Evolutionary conservation across 1,140 invertebrate species (phyloP).

Genomic region (Drosophila fuyamai): DNA sequence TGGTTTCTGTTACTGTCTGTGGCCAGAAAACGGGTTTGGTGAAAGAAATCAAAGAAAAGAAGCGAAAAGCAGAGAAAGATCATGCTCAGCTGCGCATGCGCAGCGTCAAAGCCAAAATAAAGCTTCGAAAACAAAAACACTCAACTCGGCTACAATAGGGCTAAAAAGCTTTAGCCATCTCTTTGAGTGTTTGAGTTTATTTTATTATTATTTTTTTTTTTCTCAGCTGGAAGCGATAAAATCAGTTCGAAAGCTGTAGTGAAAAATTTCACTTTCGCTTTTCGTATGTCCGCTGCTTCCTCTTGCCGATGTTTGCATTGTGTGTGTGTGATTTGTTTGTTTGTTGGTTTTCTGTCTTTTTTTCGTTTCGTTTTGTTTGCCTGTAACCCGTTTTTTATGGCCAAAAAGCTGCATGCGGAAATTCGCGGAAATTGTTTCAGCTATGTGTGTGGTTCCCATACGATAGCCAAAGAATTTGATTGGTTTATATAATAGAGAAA

Average conservation of each 20-base stretch:
- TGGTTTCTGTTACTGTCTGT: conserved; percentile 58
- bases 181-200: conserved; percentile 48
- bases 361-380: conserved; percentile 23
- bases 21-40: conserved; percentile 63
- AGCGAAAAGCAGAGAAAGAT: conserved; percentile 38
- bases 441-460: conserved; percentile 20
- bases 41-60: conserved; percentile 66
- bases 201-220: conserved; percentile 3
- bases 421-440: conserved; percentile 47
- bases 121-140: conserved; percentile 7
- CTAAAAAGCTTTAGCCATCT: conserved; percentile 32
- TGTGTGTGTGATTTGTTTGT: conserved; percentile 60
- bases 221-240: conserved; percentile 56
- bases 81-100: conserved; percentile 74
- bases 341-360: conserved; percentile 54
- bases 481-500: conserved; percentile 34
- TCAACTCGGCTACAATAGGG: conserved; percentile 22
- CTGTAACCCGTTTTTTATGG: conserved; percentile 46
- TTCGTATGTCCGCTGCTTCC: conserved; percentile 66
- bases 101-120: conserved; percentile 38
- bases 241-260: conserved; percentile 74
- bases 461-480: conserved; percentile 23
- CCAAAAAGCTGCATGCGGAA: conserved; percentile 49
- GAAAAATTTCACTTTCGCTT: conserved; percentile 84
- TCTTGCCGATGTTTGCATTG: conserved; percentile 57